Evolutionary conservation across 2,797 vertebrate genomes (phyloP), one percentile per base, ranked within the genome.

Genomic region (Amblyraja radiata): DNA sequence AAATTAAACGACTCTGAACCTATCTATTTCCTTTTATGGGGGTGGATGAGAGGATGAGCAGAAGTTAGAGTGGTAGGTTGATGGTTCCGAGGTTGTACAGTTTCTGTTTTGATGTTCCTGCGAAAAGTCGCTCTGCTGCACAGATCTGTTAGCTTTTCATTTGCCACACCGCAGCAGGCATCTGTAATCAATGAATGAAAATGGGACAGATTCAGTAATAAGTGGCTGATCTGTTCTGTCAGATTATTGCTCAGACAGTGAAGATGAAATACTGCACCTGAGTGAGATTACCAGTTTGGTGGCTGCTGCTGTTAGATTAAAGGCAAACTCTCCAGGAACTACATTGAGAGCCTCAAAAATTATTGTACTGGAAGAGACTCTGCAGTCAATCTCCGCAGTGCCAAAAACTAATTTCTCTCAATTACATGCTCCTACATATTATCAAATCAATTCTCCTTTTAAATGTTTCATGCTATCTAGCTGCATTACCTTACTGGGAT

Each of bases 391-490:
- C 25, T 86, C 25, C 14, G 25, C 54, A 63, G 28, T 86, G 9
- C 83, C 54, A 14, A 61, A 61, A 86, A 86, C 83, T 63, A 61
- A 86, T 86, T 25, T 28, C 13, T 86, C 18, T 86, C 83, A 86
- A 63, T 86, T 63, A 14, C 58, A 86, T 28, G 58, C 58, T n/a
- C 25, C 54, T 63, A 86, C 58, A 86, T 63, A 86, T 86, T n/a
- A 86, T 86, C 58, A 63, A n/a, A 61, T 86, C 83, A 61, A 63
- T 86, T 86, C 54, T 86, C 23, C 54, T 58, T 86, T 61, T 86
- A 63, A n/a, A n/a, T 86, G 28, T 63, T 63, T 28, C 58, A 63
- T 1, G 13, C 4, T 16, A 63, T 14, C 58, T 61, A n/a, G 2
- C 36, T 81, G 21, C 39, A 10, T 8, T n/a, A 28, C 25, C 83